Base-by-base conservation (phyloP, 2,888 invertebrate genomes). In the Oscheius sp. region DNA sequence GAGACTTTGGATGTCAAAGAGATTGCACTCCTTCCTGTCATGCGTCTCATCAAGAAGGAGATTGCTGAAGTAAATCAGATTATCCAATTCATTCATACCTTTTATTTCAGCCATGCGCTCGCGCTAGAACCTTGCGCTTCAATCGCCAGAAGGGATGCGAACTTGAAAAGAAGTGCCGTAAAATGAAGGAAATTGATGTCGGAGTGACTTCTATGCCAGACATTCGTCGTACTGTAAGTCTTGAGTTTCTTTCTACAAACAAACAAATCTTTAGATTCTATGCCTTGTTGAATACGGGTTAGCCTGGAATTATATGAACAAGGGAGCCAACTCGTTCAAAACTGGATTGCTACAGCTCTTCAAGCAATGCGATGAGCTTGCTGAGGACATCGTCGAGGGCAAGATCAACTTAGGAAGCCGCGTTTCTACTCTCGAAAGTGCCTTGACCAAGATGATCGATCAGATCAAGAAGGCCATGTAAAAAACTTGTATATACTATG, bases 401-500 rank as follows among this genome's bases (percentile, higher is more conserved):
- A 64, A 64, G 33, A 29, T 8, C 1, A 65, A 45, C 27, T 29
- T 53, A 10, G 65, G 53, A 15, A 34, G 23, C 42, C 52, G 65
- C 31, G 53, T 53, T 12, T 1, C 42, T 25, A 20, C 37, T 37
- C 65, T 65, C 10, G 65, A 65, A 6, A 27, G 23, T 34, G 65
- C 52, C 34, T 31, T 65, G 29, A 17, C 29, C 27, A 65, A 65
- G 53, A 55, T 34, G 29, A 27, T 65, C 31, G 65, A 65, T 10
- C 65, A 65, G 23, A 33, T 65, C 65, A 65, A 65, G 29, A 65
- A 64, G 50, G 64, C 64, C 45, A 12, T 64, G 50, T 64, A 64
- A 64, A 64, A n/a, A 42, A 64, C n/a, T 42, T 64, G 58, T 58
- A 58, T 37, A 58, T 25, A 42, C n/a, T 27, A 2, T 29, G 42